Evolutionary conservation across 2,113 vertebrate species (phyloP), one percentile per base, ranked within the genome.

Genomic region (Nothobranchius furzeri): DNA sequence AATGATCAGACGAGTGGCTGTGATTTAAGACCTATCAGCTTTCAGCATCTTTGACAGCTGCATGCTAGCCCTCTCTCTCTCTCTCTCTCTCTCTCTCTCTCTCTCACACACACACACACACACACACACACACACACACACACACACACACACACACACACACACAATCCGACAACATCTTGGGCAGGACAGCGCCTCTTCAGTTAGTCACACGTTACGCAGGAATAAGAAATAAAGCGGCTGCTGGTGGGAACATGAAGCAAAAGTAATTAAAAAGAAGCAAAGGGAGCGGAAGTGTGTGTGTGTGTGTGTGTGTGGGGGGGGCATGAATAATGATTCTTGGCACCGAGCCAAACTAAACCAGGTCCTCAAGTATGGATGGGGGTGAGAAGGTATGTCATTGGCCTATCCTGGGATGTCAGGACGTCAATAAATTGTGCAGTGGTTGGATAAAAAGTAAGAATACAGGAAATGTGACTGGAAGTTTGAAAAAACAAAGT

Each of bases 321-420:
- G 81, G 78, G 75, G 53, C 47, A 74, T 89, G 87, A 90, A 90
- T 90, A 89, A 90, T 83, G 78, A 82, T 72, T 75, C 72, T 79
- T 82, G 80, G 81, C 67, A 73, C 75, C 60, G 4, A 52, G 66
- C 56, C 40, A 65, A 49, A 60, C 83, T 87, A 70, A 71, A 75
- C 60, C 63, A 70, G 70, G 49, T 40, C 64, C 52, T 61, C 0
- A n/a, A 35, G 59, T 56, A 37, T 56, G 52, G 40, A 43, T 46
- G 1, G 7, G 24, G 36, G 12, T 6, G 24, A 50, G 53, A 13
- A 57, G 24, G 51, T 61, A 43, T 58, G 71, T 35, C 66, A 53
- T 10, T 73, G 60, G 69, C 75, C 62, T 70, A 14, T 40, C 3
- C 25, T 52, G 50, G 48, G 56, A 9, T 7, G 36, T 11, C 30